Percentiles rank a stretch among this genome's conserved stretches.
Evolutionary conservation across 2,888 invertebrate species (phyloP).

Genomic region (Caradrina clavipalpis): DNA sequence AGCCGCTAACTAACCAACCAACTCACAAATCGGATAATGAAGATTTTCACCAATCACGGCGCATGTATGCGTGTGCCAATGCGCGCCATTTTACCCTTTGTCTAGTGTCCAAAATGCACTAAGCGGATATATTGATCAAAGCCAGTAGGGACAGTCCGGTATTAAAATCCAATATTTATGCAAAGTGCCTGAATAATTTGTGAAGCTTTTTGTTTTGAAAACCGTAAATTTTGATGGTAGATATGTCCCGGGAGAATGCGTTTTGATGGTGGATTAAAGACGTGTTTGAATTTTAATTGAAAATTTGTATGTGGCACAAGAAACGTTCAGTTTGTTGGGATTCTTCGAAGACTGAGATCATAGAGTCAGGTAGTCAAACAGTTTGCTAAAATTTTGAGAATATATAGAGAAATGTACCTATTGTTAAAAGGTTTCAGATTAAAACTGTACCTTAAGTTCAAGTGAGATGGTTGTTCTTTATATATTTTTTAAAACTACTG

Average conservation of each 20-base stretch:
- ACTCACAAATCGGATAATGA: constrained; percentile 58
- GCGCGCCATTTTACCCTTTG: constrained; percentile 66
- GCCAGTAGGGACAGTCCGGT: constrained; percentile 48
- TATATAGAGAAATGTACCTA: too few relatives aligned
- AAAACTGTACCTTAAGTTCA: too few relatives aligned
- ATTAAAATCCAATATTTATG: constrained; percentile 64
- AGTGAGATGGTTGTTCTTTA: too few relatives aligned
- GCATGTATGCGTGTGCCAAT: constrained; percentile 64
- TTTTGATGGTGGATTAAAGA: constrained; percentile 42
- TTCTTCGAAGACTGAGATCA: too few relatives aligned
- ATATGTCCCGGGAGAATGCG: constrained; percentile 8
- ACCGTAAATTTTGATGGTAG: constrained; percentile 39
- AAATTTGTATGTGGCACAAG: not conserved
- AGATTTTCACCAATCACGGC: constrained; percentile 57
- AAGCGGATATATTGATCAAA: constrained; percentile 68
- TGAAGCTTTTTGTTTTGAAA: constrained; percentile 47
- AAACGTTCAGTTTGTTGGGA: too few relatives aligned
- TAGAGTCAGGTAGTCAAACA: too few relatives aligned
- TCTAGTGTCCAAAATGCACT: constrained; percentile 59
- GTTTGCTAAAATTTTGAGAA: too few relatives aligned
- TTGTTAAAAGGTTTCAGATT: too few relatives aligned
- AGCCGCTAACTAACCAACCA: constrained; percentile 47
- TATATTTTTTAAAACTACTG: too few relatives aligned
- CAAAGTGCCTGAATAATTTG: constrained; percentile 61
- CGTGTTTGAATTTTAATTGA: constrained; percentile 29